Evolutionary conservation across 2,797 vertebrate species (phyloP), one percentile per base, ranked within the genome.

Genomic region (Telmatherina bonti): DNA sequence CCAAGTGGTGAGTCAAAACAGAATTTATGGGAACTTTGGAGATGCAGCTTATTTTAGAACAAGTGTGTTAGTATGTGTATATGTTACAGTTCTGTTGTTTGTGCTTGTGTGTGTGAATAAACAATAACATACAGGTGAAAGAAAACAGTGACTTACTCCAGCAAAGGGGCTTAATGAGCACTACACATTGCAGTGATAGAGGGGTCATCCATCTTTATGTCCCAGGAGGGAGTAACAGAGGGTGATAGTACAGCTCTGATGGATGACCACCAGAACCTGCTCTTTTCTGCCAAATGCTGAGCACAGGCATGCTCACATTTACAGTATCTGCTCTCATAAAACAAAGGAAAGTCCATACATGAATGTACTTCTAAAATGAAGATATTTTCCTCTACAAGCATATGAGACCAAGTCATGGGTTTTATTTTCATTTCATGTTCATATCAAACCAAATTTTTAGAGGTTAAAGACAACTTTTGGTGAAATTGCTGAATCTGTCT

Each of bases 221-320:
- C 81, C 82, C 83, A 38, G 57, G 75, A 77, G 84, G 64, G 53
- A 83, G 41, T 55, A 62, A 43, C 52, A 83, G 76, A 68, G 65
- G 67, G 51, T 66, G 78, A 67, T 60, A 36, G 71, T 43, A 66
- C 77, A 66, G 74, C 67, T 79, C 62, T 88, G 83, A 91, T 83
- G 38, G 75, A 92, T 87, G 70, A 85, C 74, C 68, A 69, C 57
- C 49, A 74, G 61, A 74, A 56, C 12, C 43, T 30, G 52, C 65
- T 70, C 31, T 43, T 5, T 66, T 81, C 27, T 70, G 53, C 51
- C 70, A 70, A 65, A 58, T 78, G 79, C 69, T 78, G 70, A 81
- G 67, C 70, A 62, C 63, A 74, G 33, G 56, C 53, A 76, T 24
- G 63, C 43, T 61, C 38, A 76, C 26, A 43, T 11, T 15, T 41